Conservation (phyloP, 2,113 vertebrate species). For the Microtus pennsylvanicus region DNA sequence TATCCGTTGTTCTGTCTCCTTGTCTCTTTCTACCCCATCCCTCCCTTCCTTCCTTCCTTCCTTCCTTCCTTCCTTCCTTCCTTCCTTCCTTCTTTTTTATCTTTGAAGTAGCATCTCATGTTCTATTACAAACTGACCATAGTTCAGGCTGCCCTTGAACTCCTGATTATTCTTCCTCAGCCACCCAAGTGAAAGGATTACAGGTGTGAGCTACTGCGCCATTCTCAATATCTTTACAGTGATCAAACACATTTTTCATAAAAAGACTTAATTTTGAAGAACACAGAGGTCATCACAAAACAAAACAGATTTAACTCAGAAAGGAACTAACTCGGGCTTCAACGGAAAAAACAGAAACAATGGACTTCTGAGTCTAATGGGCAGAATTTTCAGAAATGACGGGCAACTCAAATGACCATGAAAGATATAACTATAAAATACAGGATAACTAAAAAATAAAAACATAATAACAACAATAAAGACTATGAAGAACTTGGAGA, state of each 20-base stretch:
- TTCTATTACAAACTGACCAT: background rate
- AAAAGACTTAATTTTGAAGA: background rate
- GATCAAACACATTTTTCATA: background rate
- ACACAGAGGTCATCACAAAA: slow-evolving; percentile 32
- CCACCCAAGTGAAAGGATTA: background rate
- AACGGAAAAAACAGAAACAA: slow-evolving; percentile 28
- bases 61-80: background rate
- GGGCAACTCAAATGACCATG: background rate
- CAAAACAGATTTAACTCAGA: slow-evolving; percentile 28
- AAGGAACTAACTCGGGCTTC: slow-evolving; percentile 21
- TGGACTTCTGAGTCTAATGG: slow-evolving; percentile 32
- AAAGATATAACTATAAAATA: slow-evolving; percentile 47
- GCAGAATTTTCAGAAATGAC: slow-evolving; percentile 7
- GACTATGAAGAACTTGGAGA: slow-evolving; percentile 43
- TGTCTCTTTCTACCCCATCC: no score
- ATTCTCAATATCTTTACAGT: background rate
- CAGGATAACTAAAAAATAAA: background rate
- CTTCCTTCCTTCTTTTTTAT: background rate
- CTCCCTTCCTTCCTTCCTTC: background rate
- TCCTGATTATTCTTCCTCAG: background rate
- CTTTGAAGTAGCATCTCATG: background rate
- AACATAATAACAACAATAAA: background rate
- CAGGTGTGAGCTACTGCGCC: background rate
- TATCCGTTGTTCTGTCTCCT: background rate
- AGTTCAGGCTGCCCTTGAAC: background rate